Conservation (phyloP, 2,888 invertebrate genomes). For the Selenia dentaria region DNA sequence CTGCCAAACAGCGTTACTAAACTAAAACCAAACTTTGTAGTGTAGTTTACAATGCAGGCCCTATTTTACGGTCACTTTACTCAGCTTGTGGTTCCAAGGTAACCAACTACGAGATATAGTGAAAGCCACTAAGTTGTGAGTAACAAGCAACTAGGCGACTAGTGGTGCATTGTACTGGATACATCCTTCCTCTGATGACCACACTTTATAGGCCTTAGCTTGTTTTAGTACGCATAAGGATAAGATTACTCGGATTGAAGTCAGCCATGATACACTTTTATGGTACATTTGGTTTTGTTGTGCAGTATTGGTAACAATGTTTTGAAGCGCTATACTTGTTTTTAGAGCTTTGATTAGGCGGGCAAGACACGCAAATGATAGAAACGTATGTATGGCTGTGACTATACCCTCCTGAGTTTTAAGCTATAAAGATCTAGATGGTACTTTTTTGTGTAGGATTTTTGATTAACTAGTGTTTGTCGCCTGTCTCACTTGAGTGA, state of each 20-base stretch:
- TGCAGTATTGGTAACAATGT: too few relatives aligned
- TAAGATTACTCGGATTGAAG: background rate
- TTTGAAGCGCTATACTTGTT: too few relatives aligned
- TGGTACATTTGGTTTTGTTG: background rate
- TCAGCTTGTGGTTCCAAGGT: background rate
- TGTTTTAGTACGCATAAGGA: background rate
- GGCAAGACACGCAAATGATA: too few relatives aligned
- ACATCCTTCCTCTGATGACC: constrained; percentile 1
- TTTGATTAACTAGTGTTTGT: too few relatives aligned
- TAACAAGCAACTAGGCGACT: constrained; percentile 1
- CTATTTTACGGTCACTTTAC: background rate
- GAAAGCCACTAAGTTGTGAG: constrained; percentile 3
- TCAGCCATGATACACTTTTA: background rate
- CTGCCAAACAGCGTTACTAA: background rate
- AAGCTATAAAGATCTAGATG: too few relatives aligned
- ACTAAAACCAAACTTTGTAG: background rate
- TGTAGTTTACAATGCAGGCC: background rate
- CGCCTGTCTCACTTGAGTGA: too few relatives aligned
- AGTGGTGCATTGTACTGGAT: background rate
- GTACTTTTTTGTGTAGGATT: too few relatives aligned
- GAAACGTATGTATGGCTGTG: too few relatives aligned
- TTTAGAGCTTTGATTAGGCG: too few relatives aligned
- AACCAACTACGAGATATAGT: constrained; percentile 3
- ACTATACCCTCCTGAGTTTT: too few relatives aligned
- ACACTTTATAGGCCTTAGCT: background rate